phyloP scores from a whole-genome alignment of 1,140 invertebrate genomes.

The Helicoverpa armigera region DNA sequence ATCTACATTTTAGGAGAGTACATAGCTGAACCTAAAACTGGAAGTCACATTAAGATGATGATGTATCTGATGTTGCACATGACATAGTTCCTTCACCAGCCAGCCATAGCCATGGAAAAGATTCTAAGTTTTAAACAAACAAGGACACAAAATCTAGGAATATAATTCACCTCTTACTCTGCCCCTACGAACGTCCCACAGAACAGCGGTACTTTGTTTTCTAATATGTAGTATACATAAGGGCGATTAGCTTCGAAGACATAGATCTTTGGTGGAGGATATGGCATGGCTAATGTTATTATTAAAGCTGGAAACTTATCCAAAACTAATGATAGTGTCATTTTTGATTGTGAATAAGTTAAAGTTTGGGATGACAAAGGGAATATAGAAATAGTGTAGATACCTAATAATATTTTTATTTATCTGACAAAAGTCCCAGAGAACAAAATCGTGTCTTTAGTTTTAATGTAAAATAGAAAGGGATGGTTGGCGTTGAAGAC shows the following conservation, averaged over 20 bases:
- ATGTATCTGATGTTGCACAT: no score
- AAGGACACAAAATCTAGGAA: no score
- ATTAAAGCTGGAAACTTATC: constrained; percentile 23
- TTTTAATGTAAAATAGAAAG: constrained; percentile 3
- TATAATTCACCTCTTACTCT: neutral
- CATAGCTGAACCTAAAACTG: no score
- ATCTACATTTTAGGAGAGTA: no score
- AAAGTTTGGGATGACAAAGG: neutral
- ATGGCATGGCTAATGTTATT: neutral
- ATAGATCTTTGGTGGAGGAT: constrained; percentile 3
- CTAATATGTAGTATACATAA: constrained; percentile 51
- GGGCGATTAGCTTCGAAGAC: constrained; percentile 52
- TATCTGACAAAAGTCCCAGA: neutral
- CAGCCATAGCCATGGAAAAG: neutral
- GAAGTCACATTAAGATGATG: no score
- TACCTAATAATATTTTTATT: neutral
- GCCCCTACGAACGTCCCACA: neutral
- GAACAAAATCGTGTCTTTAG: neutral
- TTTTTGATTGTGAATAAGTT: neutral
- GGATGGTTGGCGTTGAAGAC: constrained; percentile 37
- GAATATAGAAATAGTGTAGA: no score
- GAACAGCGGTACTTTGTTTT: constrained; percentile 2
- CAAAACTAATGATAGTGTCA: neutral
- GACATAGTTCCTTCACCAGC: neutral
- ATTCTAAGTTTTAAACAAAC: neutral